Percentiles rank a stretch among this genome's conserved stretches.
Evolutionary conservation across 92 coral and sea anemone species (phyloP).

Genomic region (Palythoa heliodiscus): DNA sequence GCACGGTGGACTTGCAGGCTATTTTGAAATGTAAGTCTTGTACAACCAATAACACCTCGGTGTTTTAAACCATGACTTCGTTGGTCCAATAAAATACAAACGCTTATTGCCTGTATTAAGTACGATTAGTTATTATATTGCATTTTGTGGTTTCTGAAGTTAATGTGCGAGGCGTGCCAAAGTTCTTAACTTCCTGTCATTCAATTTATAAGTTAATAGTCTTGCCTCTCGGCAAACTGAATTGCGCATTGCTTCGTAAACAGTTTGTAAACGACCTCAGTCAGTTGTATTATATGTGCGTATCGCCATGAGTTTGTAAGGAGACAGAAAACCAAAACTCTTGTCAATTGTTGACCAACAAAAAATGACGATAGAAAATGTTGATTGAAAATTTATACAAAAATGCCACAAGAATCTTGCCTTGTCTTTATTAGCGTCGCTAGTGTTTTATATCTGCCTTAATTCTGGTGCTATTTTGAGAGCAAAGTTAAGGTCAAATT

Average conservation of each 20-base stretch:
- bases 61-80: too few species aligned
- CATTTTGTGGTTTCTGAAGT: background rate
- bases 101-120: background rate
- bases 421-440: background rate
- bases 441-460: background rate
- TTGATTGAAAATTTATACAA: background rate
- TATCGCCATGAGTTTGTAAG: background rate
- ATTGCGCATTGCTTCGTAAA: background rate
- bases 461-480: background rate
- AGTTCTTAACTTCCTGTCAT: background rate
- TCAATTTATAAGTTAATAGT: background rate
- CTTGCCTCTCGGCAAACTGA: background rate
- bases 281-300: background rate
- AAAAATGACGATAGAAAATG: background rate
- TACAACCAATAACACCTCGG: too few species aligned
- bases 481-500: slow-evolving; percentile 21
- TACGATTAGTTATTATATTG: background rate
- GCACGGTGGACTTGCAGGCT: too few species aligned
- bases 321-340: background rate
- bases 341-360: background rate
- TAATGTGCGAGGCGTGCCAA: background rate
- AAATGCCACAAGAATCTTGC: background rate
- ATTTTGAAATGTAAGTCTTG: too few species aligned
- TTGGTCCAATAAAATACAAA: too few species aligned
- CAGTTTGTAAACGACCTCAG: background rate